phyloP scores from a whole-genome alignment of 2,113 vertebrate genomes.

The Vombatus ursinus region DNA sequence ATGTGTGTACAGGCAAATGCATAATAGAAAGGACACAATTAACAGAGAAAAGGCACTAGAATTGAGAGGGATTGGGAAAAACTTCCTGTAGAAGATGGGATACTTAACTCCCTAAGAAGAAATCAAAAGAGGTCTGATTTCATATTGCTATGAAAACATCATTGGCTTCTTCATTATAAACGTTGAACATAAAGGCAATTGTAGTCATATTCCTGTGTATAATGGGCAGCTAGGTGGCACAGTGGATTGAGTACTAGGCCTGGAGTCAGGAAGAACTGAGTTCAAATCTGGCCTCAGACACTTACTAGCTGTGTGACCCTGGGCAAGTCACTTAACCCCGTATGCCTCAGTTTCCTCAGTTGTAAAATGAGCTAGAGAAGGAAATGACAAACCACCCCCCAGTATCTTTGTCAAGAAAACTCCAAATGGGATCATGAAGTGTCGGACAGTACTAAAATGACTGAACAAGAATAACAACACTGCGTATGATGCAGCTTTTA shows the following conservation, averaged over 20 bases:
- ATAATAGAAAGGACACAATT: not conserved
- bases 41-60: not conserved
- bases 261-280: no score
- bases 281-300: not conserved
- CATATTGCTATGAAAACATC: conserved; percentile 20
- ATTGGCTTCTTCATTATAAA: not conserved
- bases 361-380: not conserved
- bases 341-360: not conserved
- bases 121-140: conserved; percentile 22
- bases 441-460: not conserved
- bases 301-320: no score
- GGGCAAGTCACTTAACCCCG: not conserved
- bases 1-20: not conserved
- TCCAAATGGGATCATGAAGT: not conserved
- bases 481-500: conserved; percentile 22
- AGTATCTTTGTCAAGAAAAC: not conserved
- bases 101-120: conserved; percentile 52
- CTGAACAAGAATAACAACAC: not conserved
- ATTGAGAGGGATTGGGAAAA: not conserved
- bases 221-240: not conserved
- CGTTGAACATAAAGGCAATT: not conserved
- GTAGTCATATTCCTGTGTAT: not conserved
- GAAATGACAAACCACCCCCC: not conserved
- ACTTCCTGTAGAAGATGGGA: not conserved
- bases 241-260: no score